Evolutionary conservation across 1,140 invertebrate species (phyloP).

Genomic region (Bilobella aurantiaca): DNA sequence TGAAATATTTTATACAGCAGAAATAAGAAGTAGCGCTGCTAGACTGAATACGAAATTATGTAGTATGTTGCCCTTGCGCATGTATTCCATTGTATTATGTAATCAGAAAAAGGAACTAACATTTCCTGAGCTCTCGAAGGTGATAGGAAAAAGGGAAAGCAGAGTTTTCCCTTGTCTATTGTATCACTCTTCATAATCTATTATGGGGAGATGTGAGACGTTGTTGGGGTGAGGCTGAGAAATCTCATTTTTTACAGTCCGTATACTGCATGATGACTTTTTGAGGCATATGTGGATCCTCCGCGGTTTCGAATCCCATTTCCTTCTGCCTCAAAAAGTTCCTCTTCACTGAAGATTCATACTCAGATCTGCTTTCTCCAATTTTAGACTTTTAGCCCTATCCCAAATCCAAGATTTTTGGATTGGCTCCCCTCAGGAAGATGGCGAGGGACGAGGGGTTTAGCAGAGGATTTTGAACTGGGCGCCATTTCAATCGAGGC

Average conservation of each 20-base stretch:
- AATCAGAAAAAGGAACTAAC: too few species aligned
- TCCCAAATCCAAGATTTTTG: background rate
- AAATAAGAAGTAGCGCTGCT: too few species aligned
- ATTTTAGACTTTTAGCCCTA: background rate
- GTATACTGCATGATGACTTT: slow-evolving; percentile 1
- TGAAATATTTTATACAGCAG: too few species aligned
- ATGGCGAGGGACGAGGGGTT: background rate
- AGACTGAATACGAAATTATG: too few species aligned
- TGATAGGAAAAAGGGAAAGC: background rate
- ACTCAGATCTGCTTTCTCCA: too few species aligned
- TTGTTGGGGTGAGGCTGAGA: background rate
- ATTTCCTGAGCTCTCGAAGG: too few species aligned
- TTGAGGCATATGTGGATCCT: background rate
- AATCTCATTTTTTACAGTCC: slow-evolving; percentile 6
- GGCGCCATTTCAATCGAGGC: background rate
- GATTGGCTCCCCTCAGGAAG: background rate
- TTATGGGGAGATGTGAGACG: background rate
- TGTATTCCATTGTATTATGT: too few species aligned
- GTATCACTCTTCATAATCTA: background rate
- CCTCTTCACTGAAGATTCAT: background rate
- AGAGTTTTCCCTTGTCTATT: background rate
- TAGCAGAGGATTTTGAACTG: background rate
- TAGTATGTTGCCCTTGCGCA: too few species aligned
- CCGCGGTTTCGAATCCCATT: too few species aligned
- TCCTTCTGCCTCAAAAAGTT: too few species aligned